A percentile compares a stretch with the other conserved stretches of the same genome.
These are phyloP conservation scores for Andrena chrysosceles DNA, from an alignment of 2,888 invertebrate species.

Conservation along the genomic window DNA sequence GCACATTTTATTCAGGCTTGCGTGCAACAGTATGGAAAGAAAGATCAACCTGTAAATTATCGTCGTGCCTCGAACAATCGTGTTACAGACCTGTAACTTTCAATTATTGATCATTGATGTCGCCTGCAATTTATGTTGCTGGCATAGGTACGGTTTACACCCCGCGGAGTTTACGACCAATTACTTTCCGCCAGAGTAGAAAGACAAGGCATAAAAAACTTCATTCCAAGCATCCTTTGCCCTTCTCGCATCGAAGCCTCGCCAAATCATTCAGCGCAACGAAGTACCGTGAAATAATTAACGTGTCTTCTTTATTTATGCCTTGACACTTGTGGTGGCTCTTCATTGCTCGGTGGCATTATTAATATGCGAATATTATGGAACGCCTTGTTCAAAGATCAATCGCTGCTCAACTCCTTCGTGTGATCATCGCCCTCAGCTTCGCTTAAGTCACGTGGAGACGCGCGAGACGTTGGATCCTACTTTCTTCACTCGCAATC, in stretches of 20 bases:
- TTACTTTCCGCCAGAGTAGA: neutral
- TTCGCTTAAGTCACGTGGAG: conserved; percentile 37
- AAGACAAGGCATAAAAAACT: neutral
- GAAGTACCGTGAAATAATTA: conserved; percentile 8
- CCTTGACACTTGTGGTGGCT: neutral
- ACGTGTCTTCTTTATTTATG: neutral
- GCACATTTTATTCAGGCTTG: neutral
- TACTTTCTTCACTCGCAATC: conserved; percentile 12
- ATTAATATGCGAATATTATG: conserved; percentile 21
- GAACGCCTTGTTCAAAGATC: conserved; percentile 4
- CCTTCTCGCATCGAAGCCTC: conserved; percentile 2
- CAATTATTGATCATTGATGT: conserved; percentile 2
- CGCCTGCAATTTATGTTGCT: neutral
- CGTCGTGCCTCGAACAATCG: neutral
- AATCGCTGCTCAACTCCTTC: neutral
- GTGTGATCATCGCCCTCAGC: conserved; percentile 7
- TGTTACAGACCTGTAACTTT: neutral
- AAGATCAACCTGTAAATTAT: neutral
- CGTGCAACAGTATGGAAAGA: neutral
- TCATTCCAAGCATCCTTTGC: neutral
- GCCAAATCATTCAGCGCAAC: neutral
- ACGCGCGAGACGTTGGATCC: conserved; percentile 21
- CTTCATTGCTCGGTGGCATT: neutral
- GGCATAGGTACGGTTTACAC: neutral
- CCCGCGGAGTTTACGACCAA: neutral